A percentile compares a stretch with the other conserved stretches of the same genome.
phyloP scores from a whole-genome alignment of 2,888 invertebrate species.

The Shargacucullia verbasci region DNA sequence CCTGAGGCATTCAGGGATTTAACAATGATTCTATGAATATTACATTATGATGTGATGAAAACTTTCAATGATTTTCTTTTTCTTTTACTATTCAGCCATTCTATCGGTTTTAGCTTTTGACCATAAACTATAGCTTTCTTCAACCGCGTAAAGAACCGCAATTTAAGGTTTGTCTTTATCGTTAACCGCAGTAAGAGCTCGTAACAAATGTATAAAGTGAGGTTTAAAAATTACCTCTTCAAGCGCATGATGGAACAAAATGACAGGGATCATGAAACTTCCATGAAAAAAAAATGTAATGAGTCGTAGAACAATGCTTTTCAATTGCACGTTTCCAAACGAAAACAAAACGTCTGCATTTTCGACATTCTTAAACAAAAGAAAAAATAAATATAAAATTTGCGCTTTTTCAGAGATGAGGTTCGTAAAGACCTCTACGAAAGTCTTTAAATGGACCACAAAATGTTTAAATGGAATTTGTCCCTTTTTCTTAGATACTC shows the following conservation, averaged over 20 bases:
- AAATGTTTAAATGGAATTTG: conserved; percentile 16
- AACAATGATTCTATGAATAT: too few species aligned
- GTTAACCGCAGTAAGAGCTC: background rate
- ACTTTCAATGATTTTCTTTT: too few species aligned
- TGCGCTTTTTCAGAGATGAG: too few species aligned
- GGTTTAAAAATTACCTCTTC: background rate
- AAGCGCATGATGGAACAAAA: background rate
- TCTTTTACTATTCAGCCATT: too few species aligned
- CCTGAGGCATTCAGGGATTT: too few species aligned
- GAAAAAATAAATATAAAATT: too few species aligned
- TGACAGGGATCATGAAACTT: background rate
- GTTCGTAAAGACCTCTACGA: too few species aligned
- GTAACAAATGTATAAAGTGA: background rate
- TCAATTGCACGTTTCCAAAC: background rate
- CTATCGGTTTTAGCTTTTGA: background rate
- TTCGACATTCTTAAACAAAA: conserved; percentile 2
- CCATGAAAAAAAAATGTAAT: conserved; percentile 4
- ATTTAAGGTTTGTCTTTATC: conserved; percentile 4
- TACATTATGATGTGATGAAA: too few species aligned
- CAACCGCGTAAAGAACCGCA: background rate
- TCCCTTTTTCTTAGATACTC: too few species aligned
- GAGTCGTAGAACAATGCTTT: conserved; percentile 3
- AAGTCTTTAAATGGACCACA: conserved; percentile 4
- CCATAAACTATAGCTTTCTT: conserved; percentile 6
- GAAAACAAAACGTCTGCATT: conserved; percentile 1